A percentile compares a stretch with the other conserved stretches of the same genome.
phyloP scores from a whole-genome alignment of 1,140 invertebrate species.

The Drosophila pachea region DNA sequence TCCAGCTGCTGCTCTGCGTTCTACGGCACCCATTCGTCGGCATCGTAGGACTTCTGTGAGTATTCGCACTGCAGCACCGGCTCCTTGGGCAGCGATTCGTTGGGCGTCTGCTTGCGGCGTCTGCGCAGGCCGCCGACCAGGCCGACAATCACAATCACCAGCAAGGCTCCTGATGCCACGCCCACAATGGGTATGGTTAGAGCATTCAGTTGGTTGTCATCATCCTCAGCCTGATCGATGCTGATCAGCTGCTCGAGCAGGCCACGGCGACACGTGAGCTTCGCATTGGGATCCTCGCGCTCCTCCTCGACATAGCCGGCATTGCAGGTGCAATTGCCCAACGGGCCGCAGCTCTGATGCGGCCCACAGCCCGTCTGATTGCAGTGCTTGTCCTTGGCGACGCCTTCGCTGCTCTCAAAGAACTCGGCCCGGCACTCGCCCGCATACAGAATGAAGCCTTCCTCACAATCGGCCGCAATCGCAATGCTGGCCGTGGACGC shows the following conservation, averaged over 20 bases:
- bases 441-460: slow-evolving; percentile 49
- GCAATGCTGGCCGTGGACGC: background rate
- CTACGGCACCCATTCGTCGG: slow-evolving; percentile 60
- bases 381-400: slow-evolving; percentile 34
- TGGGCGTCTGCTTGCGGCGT: background rate
- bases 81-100: slow-evolving; percentile 36
- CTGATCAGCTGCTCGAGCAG: slow-evolving; percentile 46
- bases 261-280: slow-evolving; percentile 41
- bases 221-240: slow-evolving; percentile 55
- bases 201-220: slow-evolving; percentile 51
- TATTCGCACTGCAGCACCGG: slow-evolving; percentile 51
- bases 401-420: slow-evolving; percentile 57
- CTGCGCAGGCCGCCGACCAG: slow-evolving; percentile 21
- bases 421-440: slow-evolving; percentile 56
- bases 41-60: slow-evolving; percentile 58
- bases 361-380: slow-evolving; percentile 42
- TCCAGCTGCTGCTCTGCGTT: background rate
- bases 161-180: slow-evolving; percentile 42
- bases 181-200: slow-evolving; percentile 61
- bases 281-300: background rate
- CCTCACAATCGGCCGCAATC: slow-evolving; percentile 27
- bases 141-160: slow-evolving; percentile 50
- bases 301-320: slow-evolving; percentile 42
- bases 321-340: slow-evolving; percentile 43
- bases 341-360: slow-evolving; percentile 44